phyloP scores from a whole-genome alignment of 1,140 invertebrate genomes.

The Drosophila rhopaloa region DNA sequence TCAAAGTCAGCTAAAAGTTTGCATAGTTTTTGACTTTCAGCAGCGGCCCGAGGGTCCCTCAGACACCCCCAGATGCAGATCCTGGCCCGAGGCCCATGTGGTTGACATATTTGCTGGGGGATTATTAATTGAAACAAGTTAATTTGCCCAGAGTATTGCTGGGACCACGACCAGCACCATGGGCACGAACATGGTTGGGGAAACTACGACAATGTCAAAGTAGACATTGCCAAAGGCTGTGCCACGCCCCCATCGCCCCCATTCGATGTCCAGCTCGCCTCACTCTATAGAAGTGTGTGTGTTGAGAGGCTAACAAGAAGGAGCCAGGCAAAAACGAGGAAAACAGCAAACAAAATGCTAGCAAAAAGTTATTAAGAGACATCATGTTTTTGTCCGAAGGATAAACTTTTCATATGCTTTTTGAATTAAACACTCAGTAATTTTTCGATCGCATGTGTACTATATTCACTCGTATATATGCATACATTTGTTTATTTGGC shows the following conservation, averaged over 20 bases:
- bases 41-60: constrained; percentile 32
- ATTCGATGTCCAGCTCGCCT: not conserved
- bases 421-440: constrained; percentile 72
- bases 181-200: constrained; percentile 5
- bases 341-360: constrained; percentile 72
- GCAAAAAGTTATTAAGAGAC: constrained; percentile 82
- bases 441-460: constrained; percentile 33
- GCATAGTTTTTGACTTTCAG: constrained; percentile 81
- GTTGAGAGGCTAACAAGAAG: constrained; percentile 54
- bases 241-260: constrained; percentile 40
- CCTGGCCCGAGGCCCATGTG: constrained; percentile 55
- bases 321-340: constrained; percentile 71
- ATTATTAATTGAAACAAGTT: constrained; percentile 85
- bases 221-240: constrained; percentile 62
- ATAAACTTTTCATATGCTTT: constrained; percentile 80
- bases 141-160: constrained; percentile 77
- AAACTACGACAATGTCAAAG: constrained; percentile 59
- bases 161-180: constrained; percentile 16
- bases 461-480: constrained; percentile 2
- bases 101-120: constrained; percentile 84
- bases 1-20: constrained; percentile 82
- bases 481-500: constrained; percentile 59
- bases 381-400: constrained; percentile 68
- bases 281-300: not conserved
- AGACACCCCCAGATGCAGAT: constrained; percentile 9